Conservation (phyloP, 2,113 vertebrate species). For the Hymenochirus boettgeri region DNA sequence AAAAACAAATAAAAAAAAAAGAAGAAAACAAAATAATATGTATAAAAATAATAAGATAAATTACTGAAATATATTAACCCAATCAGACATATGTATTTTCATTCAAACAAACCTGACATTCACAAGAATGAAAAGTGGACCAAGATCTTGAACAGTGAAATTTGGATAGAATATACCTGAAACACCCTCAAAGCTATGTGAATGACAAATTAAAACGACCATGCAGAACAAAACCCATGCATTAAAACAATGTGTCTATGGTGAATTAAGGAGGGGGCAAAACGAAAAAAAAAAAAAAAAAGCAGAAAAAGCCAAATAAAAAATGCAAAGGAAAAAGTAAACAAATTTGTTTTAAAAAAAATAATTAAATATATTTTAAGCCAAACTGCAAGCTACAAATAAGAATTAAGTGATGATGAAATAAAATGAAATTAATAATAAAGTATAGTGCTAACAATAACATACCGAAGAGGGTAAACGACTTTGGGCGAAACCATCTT, state of each 20-base stretch:
- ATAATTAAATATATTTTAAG: slow-evolving; percentile 71
- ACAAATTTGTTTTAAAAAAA: slow-evolving; percentile 52
- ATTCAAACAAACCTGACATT: slow-evolving; percentile 67
- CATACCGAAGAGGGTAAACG: slow-evolving; percentile 90
- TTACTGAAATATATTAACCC: too few relatives aligned
- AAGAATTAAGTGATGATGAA: slow-evolving; percentile 86
- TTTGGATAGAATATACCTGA: slow-evolving; percentile 78
- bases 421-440: slow-evolving; percentile 78
- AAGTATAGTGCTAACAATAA: slow-evolving; percentile 93
- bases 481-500: slow-evolving; percentile 90
- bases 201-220: slow-evolving; percentile 76
- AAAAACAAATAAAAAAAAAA: slow-evolving; percentile 70
- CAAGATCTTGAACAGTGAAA: slow-evolving; percentile 79
- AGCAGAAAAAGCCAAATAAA: slow-evolving; percentile 72
- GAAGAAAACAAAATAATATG: slow-evolving; percentile 58
- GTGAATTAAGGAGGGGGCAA: slow-evolving; percentile 67
- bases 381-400: slow-evolving; percentile 98
- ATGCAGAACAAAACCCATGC: slow-evolving; percentile 89
- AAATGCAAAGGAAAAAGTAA: slow-evolving; percentile 76
- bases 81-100: slow-evolving; percentile 74
- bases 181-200: slow-evolving; percentile 86
- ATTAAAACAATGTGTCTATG: slow-evolving; percentile 83
- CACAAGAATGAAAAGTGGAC: slow-evolving; percentile 79
- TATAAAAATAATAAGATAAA: slow-evolving; percentile 64
- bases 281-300: slow-evolving; percentile 68